Evolutionary conservation across 2,888 invertebrate species (phyloP), one percentile per base, ranked within the genome.

Genomic region (Drosophila engyochracea): DNA sequence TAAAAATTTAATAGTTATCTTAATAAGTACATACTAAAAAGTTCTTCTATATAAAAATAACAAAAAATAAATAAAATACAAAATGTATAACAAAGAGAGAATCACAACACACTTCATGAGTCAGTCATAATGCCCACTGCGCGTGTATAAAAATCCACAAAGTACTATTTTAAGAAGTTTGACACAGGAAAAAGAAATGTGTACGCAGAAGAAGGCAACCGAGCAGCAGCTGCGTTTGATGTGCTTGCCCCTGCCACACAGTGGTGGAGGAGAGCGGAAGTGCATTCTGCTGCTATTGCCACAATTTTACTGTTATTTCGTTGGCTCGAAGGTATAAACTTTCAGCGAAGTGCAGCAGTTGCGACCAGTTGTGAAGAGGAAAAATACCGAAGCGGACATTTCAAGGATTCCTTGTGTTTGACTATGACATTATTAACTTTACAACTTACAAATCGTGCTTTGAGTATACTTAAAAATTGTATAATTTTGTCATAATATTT

Each of bases 171-270:
- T 25, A 62, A 53, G 28, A 55, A 60, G 25, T 35, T 75, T 66
- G 55, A 52, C 51, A 37, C 33, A 51, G 60, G 62, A 37, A 47
- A 22, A 35, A 35, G 1, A 59, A 47, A 58, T 22, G 7, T 16
- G n/a, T 54, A 47, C 37, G 59, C 73, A 44, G 44, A 51, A 63
- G 61, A 51, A 59, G 68, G 51, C 55, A 62, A 78, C 67, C 54
- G 68, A 61, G 63, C 51, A 79, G 74, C 83, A 83, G 82, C 86
- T 85, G 83, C 81, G 75, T 80, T 77, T 86, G 84, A 86, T 83
- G 80, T 70, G 69, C 55, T 54, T 64, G 57, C 64, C 69, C 54
- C 55, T 51, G 52, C 22, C 61, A 63, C 61, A 35, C 14, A 10
- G 31, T 53, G 59, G 54, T 65, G 57, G 61, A 31, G 66, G 59